Percentiles rank a stretch among this genome's conserved stretches.
phyloP scores from a whole-genome alignment of 1,140 invertebrate genomes.

The Lordiphosa stackelbergi region DNA sequence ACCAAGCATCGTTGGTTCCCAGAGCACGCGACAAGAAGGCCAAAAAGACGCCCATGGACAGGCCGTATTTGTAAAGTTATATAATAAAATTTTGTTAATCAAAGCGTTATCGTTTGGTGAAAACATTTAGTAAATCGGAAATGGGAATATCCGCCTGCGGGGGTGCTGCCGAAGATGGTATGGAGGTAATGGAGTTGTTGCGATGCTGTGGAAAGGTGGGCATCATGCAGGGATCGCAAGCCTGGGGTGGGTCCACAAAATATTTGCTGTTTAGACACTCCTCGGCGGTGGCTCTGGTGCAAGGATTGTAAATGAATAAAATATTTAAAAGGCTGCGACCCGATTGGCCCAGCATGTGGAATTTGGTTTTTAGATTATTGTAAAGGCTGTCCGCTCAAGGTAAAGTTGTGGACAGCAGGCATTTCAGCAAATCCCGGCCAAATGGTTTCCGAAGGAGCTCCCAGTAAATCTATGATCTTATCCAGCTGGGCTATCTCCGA shows the following conservation, averaged over 20 bases:
- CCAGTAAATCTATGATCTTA: constrained; percentile 95
- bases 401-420: constrained; percentile 92
- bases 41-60: constrained; percentile 83
- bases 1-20: constrained; percentile 89
- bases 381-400: constrained; percentile 95
- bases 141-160: constrained; percentile 82
- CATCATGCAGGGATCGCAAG: constrained; percentile 97
- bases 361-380: constrained; percentile 95
- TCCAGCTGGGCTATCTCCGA: constrained; percentile 95
- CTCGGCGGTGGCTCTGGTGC: constrained; percentile 94
- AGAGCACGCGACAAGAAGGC: constrained; percentile 82
- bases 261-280: constrained; percentile 97
- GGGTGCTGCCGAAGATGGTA: constrained; percentile 79
- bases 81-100: constrained; percentile 60
- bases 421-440: constrained; percentile 94
- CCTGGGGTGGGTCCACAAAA: constrained; percentile 95
- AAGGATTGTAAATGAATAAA: constrained; percentile 98
- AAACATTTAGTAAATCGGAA: constrained; percentile 82
- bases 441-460: constrained; percentile 96
- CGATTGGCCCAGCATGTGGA: constrained; percentile 93
- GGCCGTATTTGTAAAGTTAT: constrained; percentile 83
- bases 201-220: constrained; percentile 97
- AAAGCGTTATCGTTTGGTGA: constrained; percentile 55
- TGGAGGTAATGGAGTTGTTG: constrained; percentile 78
- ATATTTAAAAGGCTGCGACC: constrained; percentile 94